Conservation (phyloP, 2,888 invertebrate genomes). For the Scelioninae gen. 1 region DNA sequence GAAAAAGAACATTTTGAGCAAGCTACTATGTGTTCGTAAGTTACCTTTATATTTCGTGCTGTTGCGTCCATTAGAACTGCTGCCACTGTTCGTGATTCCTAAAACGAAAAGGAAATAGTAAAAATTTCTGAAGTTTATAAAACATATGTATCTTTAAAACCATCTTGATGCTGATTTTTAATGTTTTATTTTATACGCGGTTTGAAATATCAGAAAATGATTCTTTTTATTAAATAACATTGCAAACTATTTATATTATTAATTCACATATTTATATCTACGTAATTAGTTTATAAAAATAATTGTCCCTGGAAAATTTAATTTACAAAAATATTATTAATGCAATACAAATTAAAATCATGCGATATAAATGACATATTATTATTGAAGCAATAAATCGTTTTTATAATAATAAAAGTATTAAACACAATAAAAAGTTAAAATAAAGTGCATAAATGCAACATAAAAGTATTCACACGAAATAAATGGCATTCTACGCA, state of each 20-base stretch:
- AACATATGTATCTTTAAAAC: conserved; percentile 19
- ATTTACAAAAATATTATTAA: no score
- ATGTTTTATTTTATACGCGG: neutral
- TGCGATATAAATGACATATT: no score
- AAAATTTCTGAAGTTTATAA: conserved; percentile 31
- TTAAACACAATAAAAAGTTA: conserved; percentile 13
- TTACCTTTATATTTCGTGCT: conserved; percentile 81
- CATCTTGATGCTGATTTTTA: neutral
- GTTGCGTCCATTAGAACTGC: conserved; percentile 71
- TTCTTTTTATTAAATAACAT: neutral
- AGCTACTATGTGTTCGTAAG: conserved; percentile 26
- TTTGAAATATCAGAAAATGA: neutral
- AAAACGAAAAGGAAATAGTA: conserved; percentile 68
- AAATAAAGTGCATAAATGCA: neutral
- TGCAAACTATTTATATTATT: no score
- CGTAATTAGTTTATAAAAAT: no score
- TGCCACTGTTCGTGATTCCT: conserved; percentile 75
- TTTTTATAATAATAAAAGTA: neutral
- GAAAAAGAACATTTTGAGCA: conserved; percentile 25
- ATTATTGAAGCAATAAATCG: no score
- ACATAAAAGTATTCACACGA: conserved; percentile 18
- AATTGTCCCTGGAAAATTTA: no score
- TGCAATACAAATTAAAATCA: no score
- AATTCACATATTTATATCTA: no score
- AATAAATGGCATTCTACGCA: conserved; percentile 10